Conservation (phyloP, 2,888 invertebrate species). For the Dasysyrphus tricinctus region DNA sequence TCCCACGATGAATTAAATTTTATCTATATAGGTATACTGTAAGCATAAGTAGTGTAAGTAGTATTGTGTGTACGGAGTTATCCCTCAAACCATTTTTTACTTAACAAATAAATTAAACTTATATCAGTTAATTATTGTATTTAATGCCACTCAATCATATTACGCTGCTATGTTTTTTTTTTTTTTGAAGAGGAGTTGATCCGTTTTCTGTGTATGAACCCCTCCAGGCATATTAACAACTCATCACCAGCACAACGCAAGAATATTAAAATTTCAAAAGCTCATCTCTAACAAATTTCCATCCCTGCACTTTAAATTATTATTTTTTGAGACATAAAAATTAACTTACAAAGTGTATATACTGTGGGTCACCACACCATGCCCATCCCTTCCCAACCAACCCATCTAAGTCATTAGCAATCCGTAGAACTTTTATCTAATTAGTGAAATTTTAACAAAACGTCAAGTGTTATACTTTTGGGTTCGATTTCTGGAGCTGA, state of each 20-base stretch:
- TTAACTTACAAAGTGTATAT: constrained; percentile 18
- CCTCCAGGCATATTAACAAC: constrained; percentile 36
- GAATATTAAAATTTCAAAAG: constrained; percentile 62
- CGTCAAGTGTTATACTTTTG: constrained; percentile 78
- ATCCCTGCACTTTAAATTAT: not conserved
- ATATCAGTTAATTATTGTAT: not conserved
- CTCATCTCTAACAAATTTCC: constrained; percentile 40
- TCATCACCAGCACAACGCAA: constrained; percentile 55
- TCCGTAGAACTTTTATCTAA: constrained; percentile 82
- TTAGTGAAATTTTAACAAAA: constrained; percentile 83
- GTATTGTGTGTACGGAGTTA: no score
- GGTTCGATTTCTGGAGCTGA: constrained; percentile 74
- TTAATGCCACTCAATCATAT: constrained; percentile 1
- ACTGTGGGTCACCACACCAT: constrained; percentile 33
- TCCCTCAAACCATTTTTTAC: not conserved
- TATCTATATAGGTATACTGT: no score
- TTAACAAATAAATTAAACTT: not conserved
- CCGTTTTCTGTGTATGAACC: not conserved
- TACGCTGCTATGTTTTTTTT: not conserved
- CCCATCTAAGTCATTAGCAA: constrained; percentile 79
- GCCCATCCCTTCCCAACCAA: not conserved
- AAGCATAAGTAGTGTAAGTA: no score
- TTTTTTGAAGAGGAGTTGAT: not conserved
- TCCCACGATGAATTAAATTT: no score
- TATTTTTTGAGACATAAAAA: not conserved